Conservation (phyloP, 2,888 invertebrate species). For the Helobdella robusta region DNA sequence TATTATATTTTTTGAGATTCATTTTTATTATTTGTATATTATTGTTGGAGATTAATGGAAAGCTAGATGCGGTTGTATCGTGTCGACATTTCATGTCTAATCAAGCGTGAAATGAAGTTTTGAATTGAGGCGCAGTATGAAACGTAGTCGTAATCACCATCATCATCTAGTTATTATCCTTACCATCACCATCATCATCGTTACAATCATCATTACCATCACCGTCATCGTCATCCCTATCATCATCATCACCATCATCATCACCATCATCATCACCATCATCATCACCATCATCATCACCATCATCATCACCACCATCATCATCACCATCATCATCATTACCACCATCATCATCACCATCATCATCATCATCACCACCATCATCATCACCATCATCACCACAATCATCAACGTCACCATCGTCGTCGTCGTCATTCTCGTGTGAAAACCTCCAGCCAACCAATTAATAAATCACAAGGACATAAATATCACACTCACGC, state of each 20-base stretch:
- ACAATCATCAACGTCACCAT: not conserved
- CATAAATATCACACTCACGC: not conserved
- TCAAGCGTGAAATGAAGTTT: not conserved
- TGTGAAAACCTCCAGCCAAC: no score
- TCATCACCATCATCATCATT: constrained; percentile 8
- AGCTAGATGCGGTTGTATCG: no score
- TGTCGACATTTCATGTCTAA: not conserved
- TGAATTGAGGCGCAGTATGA: no score
- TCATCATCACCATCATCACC: constrained; percentile 3
- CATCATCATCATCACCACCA: constrained; percentile 3
- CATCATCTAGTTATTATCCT: not conserved
- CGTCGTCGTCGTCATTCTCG: not conserved
- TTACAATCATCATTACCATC: not conserved
- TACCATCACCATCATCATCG: not conserved
- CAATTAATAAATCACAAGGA: no score
- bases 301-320: constrained; percentile 5
- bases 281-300: constrained; percentile 14
- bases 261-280: constrained; percentile 11
- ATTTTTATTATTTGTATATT: no score
- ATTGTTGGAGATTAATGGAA: no score
- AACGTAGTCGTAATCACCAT: no score
- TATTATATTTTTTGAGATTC: not conserved
- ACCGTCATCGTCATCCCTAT: constrained; percentile 2
- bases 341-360: constrained; percentile 3
- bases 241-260: not conserved